These are phyloP conservation scores for Proales similis DNA, from an alignment of 1,140 invertebrate species.

Conservation along the genomic window DNA sequence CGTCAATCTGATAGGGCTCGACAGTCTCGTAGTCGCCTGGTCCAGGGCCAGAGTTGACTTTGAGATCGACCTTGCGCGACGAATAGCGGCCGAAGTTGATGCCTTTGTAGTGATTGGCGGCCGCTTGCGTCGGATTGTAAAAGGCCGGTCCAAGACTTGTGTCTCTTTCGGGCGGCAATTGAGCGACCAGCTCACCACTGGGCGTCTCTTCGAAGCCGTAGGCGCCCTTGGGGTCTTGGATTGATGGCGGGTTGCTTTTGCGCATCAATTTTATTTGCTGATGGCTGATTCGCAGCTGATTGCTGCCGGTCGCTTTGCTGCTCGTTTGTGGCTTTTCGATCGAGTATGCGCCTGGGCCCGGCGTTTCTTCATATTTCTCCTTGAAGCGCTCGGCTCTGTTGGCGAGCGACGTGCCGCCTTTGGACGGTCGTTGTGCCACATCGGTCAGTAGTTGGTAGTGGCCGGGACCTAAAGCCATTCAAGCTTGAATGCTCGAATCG, in stretches of 20 bases:
- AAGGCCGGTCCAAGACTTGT: constrained; percentile 49
- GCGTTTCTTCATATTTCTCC: constrained; percentile 39
- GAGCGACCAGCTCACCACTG: constrained; percentile 49
- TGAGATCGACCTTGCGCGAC: constrained; percentile 44
- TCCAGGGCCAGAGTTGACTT: constrained; percentile 45
- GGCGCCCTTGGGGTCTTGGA: constrained; percentile 48
- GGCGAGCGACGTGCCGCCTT: constrained; percentile 46
- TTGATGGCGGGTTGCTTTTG: constrained; percentile 51
- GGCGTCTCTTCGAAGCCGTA: constrained; percentile 53
- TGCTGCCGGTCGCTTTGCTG: not conserved
- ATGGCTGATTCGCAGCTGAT: constrained; percentile 42
- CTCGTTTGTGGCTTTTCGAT: constrained; percentile 1
- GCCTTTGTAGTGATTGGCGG: constrained; percentile 46
- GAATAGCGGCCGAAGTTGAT: constrained; percentile 48
- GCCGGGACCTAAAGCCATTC: not conserved
- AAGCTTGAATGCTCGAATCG: constrained; percentile 1
- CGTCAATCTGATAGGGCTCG: constrained; percentile 36
- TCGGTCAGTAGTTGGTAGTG: not conserved
- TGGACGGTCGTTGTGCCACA: not conserved
- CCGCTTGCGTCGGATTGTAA: constrained; percentile 42
- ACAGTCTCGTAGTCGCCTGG: constrained; percentile 51
- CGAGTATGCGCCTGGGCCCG: constrained; percentile 41
- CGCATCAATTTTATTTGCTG: constrained; percentile 48
- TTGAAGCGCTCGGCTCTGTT: constrained; percentile 44
- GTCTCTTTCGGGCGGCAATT: constrained; percentile 48